Percentiles rank a stretch among this genome's conserved stretches.
Evolutionary conservation across 2,113 vertebrate species (phyloP).

Genomic region (Bucco capensis): DNA sequence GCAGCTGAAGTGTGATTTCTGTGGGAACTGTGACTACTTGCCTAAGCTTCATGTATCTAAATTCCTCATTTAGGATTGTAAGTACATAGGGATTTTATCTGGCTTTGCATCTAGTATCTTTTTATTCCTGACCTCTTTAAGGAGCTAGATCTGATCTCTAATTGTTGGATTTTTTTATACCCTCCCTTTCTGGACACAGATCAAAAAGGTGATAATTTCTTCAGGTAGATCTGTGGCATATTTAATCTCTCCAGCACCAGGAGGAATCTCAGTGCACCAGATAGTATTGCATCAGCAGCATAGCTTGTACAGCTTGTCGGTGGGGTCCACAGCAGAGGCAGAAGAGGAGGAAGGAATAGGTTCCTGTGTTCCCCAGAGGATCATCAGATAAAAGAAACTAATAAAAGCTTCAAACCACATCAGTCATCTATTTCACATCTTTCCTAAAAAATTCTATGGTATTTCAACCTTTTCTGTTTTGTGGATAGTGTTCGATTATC

Average conservation of each 20-base stretch:
- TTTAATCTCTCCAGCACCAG: neutral
- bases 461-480: neutral
- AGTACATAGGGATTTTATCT: neutral
- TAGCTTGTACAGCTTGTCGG: neutral
- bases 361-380: neutral
- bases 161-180: neutral
- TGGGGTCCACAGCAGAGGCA: neutral
- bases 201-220: neutral
- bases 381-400: neutral
- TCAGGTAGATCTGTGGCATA: neutral
- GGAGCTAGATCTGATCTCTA: neutral
- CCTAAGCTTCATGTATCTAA: neutral
- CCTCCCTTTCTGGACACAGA: neutral
- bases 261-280: neutral
- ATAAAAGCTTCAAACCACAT: neutral
- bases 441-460: neutral
- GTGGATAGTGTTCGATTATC: neutral
- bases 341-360: neutral
- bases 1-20: slow-evolving; percentile 37
- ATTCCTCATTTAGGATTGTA: neutral
- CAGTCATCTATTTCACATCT: neutral
- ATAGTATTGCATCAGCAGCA: neutral
- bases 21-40: slow-evolving; percentile 26
- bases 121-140: neutral
- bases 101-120: neutral